Evolutionary conservation across 2,797 vertebrate species (phyloP), one percentile per base, ranked within the genome.

Genomic region (Erithacus rubecula): DNA sequence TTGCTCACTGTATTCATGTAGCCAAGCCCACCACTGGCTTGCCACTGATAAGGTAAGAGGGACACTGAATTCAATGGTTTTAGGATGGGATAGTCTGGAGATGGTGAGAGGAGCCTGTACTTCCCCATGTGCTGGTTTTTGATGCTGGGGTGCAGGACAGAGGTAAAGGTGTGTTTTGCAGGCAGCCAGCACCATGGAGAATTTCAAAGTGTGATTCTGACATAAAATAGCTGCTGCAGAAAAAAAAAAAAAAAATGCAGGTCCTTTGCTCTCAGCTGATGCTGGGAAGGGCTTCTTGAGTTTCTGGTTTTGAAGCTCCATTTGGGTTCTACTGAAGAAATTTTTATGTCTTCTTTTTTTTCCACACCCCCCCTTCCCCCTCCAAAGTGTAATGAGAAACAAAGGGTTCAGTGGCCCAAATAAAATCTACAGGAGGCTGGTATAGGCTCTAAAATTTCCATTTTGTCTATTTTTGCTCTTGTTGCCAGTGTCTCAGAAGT

Each of bases 191-290:
- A 19, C 36, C 0, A 0, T 17, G 46, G 62, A 36, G 51, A 62
- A 59, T 80, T 78, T 43, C 21, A 36, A 81, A 89, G 59, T 30
- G 4, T 20, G 70, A 26, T 17, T 75, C 65, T 87, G 17, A 22
- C 27, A 23, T 53, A 41, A 81, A 78, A 59, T 37, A 81, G 23
- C 18, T 75, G 29, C 82, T 88, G 5, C n/a, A 58, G 46, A 46
- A 60, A 84, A 84, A 41, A 16, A 41, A n/a, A n/a, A n/a, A n/a
- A 51, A 77, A 29, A 44, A 23, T 2, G 1, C 0, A 0, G 26
- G 27, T 70, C 2, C 1, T 63, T 44, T 63, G 43, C 55, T 68
- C 37, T 91, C 41, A 56, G 63, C 47, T 87, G 60, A 29, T 2
- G 6, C 36, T 2, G 3, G 21, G 47, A 78, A 37, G 22, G 11